Evolutionary conservation across 2,888 invertebrate genomes (phyloP).

Genomic region (Zonitis immaculata): DNA sequence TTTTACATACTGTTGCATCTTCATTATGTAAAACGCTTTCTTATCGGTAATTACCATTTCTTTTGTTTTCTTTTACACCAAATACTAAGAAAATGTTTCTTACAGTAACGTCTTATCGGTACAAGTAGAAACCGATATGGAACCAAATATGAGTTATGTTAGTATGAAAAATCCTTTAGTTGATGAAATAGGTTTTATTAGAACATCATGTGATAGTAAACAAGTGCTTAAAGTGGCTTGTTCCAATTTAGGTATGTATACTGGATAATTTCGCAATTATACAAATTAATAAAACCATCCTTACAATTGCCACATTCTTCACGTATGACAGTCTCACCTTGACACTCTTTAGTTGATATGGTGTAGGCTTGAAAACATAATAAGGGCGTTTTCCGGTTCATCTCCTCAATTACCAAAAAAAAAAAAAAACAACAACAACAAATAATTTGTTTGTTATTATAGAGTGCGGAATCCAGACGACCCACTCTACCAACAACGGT

Average conservation of each 20-base stretch:
- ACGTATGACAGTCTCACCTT: neutral
- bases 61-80: no score
- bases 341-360: no score
- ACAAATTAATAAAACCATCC: no score
- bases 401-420: no score
- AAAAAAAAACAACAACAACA: no score
- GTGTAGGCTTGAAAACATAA: no score
- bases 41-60: slow-evolving; percentile 59
- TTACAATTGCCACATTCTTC: no score
- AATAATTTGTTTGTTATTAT: slow-evolving; percentile 7
- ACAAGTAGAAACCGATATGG: slow-evolving; percentile 60
- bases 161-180: slow-evolving; percentile 78
- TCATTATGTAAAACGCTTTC: slow-evolving; percentile 74
- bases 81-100: no score
- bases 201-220: slow-evolving; percentile 68
- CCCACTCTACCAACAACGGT: slow-evolving; percentile 33
- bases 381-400: no score
- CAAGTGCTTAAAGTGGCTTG: slow-evolving; percentile 78
- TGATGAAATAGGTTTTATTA: slow-evolving; percentile 74
- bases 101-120: slow-evolving; percentile 65
- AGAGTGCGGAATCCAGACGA: slow-evolving; percentile 46
- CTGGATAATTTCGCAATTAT: no score
- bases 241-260: slow-evolving; percentile 70
- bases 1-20: slow-evolving; percentile 65
- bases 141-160: slow-evolving; percentile 63